These are phyloP conservation scores for Himalopsyche anomala DNA, from an alignment of 2,888 invertebrate species.

Conservation along the genomic window DNA sequence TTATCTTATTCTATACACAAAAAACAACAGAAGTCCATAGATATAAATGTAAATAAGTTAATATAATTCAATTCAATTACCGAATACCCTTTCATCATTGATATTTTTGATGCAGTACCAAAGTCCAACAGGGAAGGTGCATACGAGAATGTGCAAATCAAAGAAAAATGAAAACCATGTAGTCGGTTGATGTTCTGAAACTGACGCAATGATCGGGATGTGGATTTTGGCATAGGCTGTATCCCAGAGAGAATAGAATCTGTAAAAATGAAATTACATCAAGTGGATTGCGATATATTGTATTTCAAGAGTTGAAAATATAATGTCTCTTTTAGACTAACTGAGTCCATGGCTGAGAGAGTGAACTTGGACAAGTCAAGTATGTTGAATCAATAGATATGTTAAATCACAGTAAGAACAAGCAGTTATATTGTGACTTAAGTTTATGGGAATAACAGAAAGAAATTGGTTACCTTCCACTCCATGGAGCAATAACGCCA, in stretches of 20 bases:
- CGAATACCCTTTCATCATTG: constrained; percentile 98
- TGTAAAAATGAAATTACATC: constrained; percentile 67
- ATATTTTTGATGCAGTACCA: constrained; percentile 99
- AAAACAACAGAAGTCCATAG: neutral
- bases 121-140: constrained; percentile 97
- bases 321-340: too few relatives aligned
- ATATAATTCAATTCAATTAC: constrained; percentile 76
- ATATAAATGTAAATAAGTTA: neutral
- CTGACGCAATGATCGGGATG: constrained; percentile 99
- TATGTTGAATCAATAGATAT: too few relatives aligned
- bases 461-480: constrained; percentile 79
- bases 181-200: constrained; percentile 99
- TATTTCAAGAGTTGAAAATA: neutral
- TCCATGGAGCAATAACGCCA: constrained; percentile 98
- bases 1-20: too few relatives aligned
- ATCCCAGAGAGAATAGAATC: constrained; percentile 99
- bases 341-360: too few relatives aligned
- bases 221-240: constrained; percentile 99
- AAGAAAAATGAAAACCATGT: constrained; percentile 99
- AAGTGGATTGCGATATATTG: neutral
- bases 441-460: neutral
- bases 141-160: constrained; percentile 96
- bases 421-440: too few relatives aligned
- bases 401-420: too few relatives aligned
- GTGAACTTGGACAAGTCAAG: too few relatives aligned